Evolutionary conservation across 1,140 invertebrate species (phyloP), one percentile per base, ranked within the genome.

Genomic region (Zophobas morio): DNA sequence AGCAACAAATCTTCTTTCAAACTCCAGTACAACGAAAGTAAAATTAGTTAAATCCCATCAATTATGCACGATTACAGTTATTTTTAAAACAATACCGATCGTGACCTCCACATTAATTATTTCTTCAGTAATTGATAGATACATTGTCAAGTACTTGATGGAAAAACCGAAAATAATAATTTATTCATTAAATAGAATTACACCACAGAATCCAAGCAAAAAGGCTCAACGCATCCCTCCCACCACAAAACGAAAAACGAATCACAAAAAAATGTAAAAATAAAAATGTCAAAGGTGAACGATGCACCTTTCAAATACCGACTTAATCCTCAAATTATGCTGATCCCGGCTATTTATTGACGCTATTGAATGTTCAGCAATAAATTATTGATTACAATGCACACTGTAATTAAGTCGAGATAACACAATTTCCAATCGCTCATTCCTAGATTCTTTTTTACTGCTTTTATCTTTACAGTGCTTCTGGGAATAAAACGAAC

Each of bases 41-140:
- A 51, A 51, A 51, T 51, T 51, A 51, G 8, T 32, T 1, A 51
- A 51, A 32, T 51, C 35, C 35, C 2, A 66, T 66, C 56, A 36
- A 60, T 60, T 60, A 60, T 60, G 39, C 39, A 66, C 32, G 35
- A 54, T 40, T 40, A 32, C 8, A 36, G n/a, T 66, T 66, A 40
- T 42, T 66, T 42, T 46, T 66, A 40, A 42, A 66, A 66, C 60
- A 66, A 32, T 40, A 20, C 4, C 20, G 60, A 66, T 33, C 42
- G 60, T 40, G 60, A 66, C 60, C 60, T 66, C 60, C 60, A 42
- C 60, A 66, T 66, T 42, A 66, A 66, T 66, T 66, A 66, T 66
- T 66, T 42, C 37, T 20, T 5, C 0, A 42, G n/a, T 66, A 66
- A 57, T 66, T 66, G 56, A 0, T 36, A 36, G 60, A 66, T 66